A percentile compares a stretch with the other conserved stretches of the same genome.
phyloP scores from a whole-genome alignment of 2,888 invertebrate genomes.

The Apamea anceps region DNA sequence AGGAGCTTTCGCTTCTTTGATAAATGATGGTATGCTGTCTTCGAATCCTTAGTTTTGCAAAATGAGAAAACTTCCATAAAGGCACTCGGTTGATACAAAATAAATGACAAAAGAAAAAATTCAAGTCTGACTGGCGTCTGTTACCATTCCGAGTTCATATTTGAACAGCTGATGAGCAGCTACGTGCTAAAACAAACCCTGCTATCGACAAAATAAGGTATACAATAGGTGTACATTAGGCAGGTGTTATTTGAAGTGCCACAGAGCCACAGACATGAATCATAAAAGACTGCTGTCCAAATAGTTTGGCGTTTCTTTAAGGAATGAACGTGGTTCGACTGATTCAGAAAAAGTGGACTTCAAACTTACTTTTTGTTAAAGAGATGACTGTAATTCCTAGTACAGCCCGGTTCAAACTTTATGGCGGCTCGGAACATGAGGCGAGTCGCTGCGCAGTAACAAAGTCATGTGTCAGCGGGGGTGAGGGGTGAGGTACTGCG shows the following conservation, averaged over 20 bases:
- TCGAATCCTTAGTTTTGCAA: background rate
- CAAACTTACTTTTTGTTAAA: background rate
- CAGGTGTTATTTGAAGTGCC: constrained; percentile 32
- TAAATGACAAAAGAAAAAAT: constrained; percentile 27
- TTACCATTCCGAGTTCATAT: constrained; percentile 43
- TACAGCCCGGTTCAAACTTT: no score
- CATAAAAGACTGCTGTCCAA: constrained; percentile 57
- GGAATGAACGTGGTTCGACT: constrained; percentile 20
- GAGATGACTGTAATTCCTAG: background rate
- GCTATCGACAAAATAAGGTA: background rate
- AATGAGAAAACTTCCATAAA: background rate
- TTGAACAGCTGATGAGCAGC: constrained; percentile 63
- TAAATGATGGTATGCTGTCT: background rate
- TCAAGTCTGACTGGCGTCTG: constrained; percentile 36
- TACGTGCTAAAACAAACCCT: constrained; percentile 29
- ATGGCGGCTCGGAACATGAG: no score
- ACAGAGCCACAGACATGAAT: constrained; percentile 48
- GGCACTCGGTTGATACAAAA: constrained; percentile 6
- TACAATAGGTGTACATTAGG: background rate
- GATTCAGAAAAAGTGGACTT: constrained; percentile 21
- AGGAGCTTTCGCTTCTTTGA: background rate
- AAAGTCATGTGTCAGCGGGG: no score
- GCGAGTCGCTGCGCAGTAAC: no score
- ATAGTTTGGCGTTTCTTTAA: constrained; percentile 45
- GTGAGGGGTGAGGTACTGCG: no score